A percentile compares a stretch with the other conserved stretches of the same genome.
phyloP scores from a whole-genome alignment of 2,888 invertebrate genomes.

The Andrena chrysosceles region DNA sequence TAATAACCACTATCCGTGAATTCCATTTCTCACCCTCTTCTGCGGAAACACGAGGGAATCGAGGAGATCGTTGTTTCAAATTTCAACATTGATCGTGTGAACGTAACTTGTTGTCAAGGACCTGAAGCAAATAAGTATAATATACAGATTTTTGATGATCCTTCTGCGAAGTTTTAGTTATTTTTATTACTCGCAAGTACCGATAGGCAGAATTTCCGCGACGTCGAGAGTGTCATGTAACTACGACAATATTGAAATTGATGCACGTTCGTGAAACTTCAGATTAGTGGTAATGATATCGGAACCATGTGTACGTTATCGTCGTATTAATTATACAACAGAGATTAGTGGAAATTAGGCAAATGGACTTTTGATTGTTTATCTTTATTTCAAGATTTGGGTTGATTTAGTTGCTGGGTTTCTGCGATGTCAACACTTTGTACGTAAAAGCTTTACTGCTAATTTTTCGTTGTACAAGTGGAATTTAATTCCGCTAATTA shows the following conservation, averaged over 20 bases:
- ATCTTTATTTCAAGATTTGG: too few relatives aligned
- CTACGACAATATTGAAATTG: not conserved
- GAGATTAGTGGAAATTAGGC: not conserved
- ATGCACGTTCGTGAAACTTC: not conserved
- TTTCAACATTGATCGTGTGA: not conserved
- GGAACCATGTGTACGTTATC: not conserved
- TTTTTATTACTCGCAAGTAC: not conserved
- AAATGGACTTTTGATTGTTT: not conserved
- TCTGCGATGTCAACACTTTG: too few relatives aligned
- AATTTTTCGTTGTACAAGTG: too few relatives aligned
- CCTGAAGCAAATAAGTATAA: too few relatives aligned
- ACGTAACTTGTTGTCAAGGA: too few relatives aligned
- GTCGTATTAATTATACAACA: not conserved
- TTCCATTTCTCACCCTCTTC: slow-evolving; percentile 18
- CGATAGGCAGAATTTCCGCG: not conserved
- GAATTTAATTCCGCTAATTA: too few relatives aligned
- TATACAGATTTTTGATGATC: too few relatives aligned
- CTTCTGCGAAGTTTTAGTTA: too few relatives aligned
- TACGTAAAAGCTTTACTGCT: too few relatives aligned
- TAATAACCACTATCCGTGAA: slow-evolving; percentile 27
- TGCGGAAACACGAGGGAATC: not conserved
- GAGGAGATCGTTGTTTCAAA: not conserved
- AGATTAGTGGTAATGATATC: not conserved
- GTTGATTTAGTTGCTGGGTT: too few relatives aligned
- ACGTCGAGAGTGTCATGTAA: not conserved